Base-by-base conservation (phyloP, 2,113 vertebrate species). In the Artemisiospiza belli region DNA sequence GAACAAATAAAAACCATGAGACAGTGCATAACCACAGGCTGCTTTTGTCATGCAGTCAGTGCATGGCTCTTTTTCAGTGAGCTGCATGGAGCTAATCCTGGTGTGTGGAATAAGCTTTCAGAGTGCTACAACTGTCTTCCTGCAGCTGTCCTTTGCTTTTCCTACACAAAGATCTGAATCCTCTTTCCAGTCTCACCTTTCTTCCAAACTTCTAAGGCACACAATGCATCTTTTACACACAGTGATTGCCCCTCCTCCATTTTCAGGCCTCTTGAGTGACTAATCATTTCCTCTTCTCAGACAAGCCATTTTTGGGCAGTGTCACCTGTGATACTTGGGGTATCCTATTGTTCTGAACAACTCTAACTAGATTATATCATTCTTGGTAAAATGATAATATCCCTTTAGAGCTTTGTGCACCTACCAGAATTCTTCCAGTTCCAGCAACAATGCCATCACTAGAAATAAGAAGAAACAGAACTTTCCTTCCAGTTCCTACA, bases 31-130 rank as follows among this genome's bases (percentile, higher is more conserved):
- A 92, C 28, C 44, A 90, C 28, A 35, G 72, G 31, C 41, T 43
- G 73, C 76, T 92, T 97, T 91, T 91, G 73, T 69, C 61, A 62
- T 37, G 37, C 61, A 85, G 30, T 67, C 78, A 59, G 3, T 82
- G 51, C 61, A 78, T 61, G 86, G 89, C 47, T 95, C 92, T 91
- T 88, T 44, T 91, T 90, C 83, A 92, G 47, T 24, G 47, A 57
- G n/a, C 64, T 63, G 52, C 82, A 83, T 23, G 70, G 61, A 46
- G 81, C 68, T 92, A 63, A 95, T 74, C 87, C 75, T 88, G 54
- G 89, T 78, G 80, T 11, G 54, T 63, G 73, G 79, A 92, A 88
- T 59, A 46, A 59, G 75, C n/a, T 70, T 67, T 79, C 73, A 69
- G 54, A 86, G 70, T 47, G 74, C 51, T 69, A 78, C 79, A 83